Evolutionary conservation across 2,888 invertebrate species (phyloP), one percentile per base, ranked within the genome.

Genomic region (Acleris cristana): DNA sequence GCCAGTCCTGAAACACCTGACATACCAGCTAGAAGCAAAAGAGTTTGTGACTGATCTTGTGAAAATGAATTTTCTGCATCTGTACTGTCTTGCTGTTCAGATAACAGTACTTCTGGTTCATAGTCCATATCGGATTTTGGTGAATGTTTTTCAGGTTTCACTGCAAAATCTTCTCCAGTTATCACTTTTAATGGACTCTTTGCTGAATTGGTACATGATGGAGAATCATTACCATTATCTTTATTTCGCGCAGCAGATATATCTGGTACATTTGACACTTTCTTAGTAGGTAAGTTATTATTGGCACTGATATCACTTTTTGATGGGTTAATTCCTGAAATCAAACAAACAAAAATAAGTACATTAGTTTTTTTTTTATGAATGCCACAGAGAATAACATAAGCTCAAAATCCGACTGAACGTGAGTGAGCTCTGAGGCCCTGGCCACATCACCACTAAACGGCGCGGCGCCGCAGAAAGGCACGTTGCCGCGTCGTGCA

Each of bases 21-120:
- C 89, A 92, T 90, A 52, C 92, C 91, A 0, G 90, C 90, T 63
- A 91, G 69, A 44, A 90, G 70, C 56, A 91, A 70, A 55, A 90
- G 72, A 3, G 90, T 87, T 78, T 90, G 91, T 12, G 89, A 88
- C 72, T 90, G 90, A 63, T 90, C 90, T 71, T 86, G 86, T 53
- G 81, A 74, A 70, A 83, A 91, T 52, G 81, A 71, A 69, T 79
- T 83, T 12, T 91, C 91, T 6, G 86, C 81, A 59, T 92, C 90
- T 7, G 78, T 81, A 55, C 84, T 85, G 72, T 89, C 90, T 71
- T 90, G 89, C 14, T 92, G 91, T 74, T 93, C 93, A 2, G 93
- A 92, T 56, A 92, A 71, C 62, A 93, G 79, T 16, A 93, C 83
- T 77, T 93, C 93, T 21, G 93, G 93, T 72, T 93, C 93, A 79